phyloP scores from a whole-genome alignment of 1,140 invertebrate species.

The Heliconius eleuchia region DNA sequence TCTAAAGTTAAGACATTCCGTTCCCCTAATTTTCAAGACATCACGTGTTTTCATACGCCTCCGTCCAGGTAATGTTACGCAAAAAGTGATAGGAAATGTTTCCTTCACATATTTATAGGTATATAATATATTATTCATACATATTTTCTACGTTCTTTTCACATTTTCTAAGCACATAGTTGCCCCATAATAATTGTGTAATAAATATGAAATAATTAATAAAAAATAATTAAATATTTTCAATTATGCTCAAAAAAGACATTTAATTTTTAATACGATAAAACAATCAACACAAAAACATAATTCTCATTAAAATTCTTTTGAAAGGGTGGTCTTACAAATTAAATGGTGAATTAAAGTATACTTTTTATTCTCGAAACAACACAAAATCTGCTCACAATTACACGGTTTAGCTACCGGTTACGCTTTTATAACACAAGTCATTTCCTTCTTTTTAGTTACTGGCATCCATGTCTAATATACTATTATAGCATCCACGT shows the following conservation, averaged over 20 bases:
- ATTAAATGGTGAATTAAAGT: constrained; percentile 51
- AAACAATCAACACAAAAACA: not conserved
- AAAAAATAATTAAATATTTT: not conserved
- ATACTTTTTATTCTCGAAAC: constrained; percentile 47
- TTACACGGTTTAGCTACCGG: constrained; percentile 54
- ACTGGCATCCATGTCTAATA: constrained; percentile 43
- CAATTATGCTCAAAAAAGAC: not conserved
- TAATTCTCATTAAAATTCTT: constrained; percentile 32
- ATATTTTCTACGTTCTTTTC: too few relatives aligned
- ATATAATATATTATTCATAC: too few relatives aligned
- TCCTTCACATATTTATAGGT: too few relatives aligned
- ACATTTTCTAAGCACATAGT: too few relatives aligned
- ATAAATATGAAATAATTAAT: not conserved
- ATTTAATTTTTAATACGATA: not conserved
- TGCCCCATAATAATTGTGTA: too few relatives aligned
- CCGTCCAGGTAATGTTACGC: too few relatives aligned
- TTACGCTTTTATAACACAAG: constrained; percentile 46
- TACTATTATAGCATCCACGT: constrained; percentile 19
- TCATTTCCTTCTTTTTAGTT: constrained; percentile 60
- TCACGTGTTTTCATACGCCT: too few relatives aligned
- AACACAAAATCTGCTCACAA: constrained; percentile 56
- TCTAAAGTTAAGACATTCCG: too few relatives aligned
- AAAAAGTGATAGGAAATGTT: too few relatives aligned
- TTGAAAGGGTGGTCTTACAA: constrained; percentile 53
- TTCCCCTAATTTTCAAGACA: too few relatives aligned